A percentile compares a stretch with the other conserved stretches of the same genome.
These are phyloP conservation scores for Drosophila kokeensis DNA, from an alignment of 2,888 invertebrate genomes.

Conservation along the genomic window DNA sequence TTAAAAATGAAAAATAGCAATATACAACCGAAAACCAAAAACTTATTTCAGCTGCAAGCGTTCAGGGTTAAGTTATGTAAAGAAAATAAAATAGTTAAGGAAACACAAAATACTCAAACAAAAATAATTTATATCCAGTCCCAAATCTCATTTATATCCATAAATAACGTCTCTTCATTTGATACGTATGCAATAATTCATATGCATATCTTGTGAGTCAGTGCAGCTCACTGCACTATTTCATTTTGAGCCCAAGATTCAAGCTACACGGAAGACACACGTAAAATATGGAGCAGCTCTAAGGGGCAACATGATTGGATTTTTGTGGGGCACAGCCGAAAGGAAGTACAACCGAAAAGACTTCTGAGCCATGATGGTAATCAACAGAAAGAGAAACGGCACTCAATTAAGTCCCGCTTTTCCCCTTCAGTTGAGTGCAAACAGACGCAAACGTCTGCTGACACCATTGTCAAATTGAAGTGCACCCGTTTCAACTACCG, in stretches of 20 bases:
- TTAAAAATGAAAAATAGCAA: not conserved
- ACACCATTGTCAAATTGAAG: conserved; percentile 37
- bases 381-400: conserved; percentile 2
- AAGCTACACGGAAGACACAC: not conserved
- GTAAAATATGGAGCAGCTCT: conserved; percentile 12
- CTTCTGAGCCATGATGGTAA: conserved; percentile 15
- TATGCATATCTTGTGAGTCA: conserved; percentile 9
- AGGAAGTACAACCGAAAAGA: not conserved
- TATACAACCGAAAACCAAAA: too few relatives aligned
- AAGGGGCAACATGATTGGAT: conserved; percentile 1
- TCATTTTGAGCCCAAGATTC: conserved; percentile 5
- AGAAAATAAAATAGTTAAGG: too few relatives aligned
- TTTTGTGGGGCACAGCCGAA: not conserved
- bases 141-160: not conserved
- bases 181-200: not conserved
- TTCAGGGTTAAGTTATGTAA: too few relatives aligned
- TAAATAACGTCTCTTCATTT: not conserved
- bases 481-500: conserved; percentile 27
- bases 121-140: not conserved
- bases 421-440: conserved; percentile 43
- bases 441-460: conserved; percentile 20
- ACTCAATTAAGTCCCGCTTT: conserved; percentile 3
- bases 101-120: not conserved
- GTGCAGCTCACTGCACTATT: conserved; percentile 21
- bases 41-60: too few relatives aligned